These are phyloP conservation scores for Phyllotreta striolata DNA, from an alignment of 2,888 invertebrate genomes.

Conservation along the genomic window DNA sequence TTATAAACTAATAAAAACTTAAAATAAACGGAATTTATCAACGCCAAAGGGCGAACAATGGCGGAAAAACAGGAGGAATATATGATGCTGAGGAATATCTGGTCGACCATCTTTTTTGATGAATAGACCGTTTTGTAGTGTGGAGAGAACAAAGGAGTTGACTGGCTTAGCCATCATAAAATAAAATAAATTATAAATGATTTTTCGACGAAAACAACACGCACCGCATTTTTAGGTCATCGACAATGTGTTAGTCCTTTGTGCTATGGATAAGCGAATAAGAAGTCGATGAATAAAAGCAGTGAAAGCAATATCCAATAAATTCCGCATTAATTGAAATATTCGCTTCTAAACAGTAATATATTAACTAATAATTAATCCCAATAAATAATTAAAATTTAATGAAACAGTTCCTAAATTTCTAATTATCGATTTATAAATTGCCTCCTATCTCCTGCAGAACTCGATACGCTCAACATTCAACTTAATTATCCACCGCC, in stretches of 20 bases:
- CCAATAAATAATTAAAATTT: too few species aligned
- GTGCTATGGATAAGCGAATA: constrained; percentile 5
- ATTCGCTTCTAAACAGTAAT: too few species aligned
- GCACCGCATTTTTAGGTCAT: constrained; percentile 26
- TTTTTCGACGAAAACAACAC: constrained; percentile 29
- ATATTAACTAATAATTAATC: too few species aligned
- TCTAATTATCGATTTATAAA: too few species aligned
- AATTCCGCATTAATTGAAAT: too few species aligned
- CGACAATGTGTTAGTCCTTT: constrained; percentile 20
- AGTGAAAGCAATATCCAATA: neutral
- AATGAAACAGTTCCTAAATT: too few species aligned
- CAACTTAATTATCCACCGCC: constrained; percentile 29
- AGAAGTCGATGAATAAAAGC: too few species aligned
- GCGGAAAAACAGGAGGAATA: constrained; percentile 21
- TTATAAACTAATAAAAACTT: constrained; percentile 38
- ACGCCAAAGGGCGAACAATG: constrained; percentile 23
- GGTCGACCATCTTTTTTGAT: constrained; percentile 27
- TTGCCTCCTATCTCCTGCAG: too few species aligned
- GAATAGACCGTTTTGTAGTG: constrained; percentile 27
- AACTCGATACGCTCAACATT: constrained; percentile 9
- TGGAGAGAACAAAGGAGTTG: constrained; percentile 22
- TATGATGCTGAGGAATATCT: constrained; percentile 26
- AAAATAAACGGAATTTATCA: constrained; percentile 35
- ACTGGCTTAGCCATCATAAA: constrained; percentile 26
- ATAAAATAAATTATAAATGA: constrained; percentile 30